These are phyloP conservation scores for Gasterosteus nipponicus DNA, from an alignment of 2,113 vertebrate genomes.

Conservation along the genomic window DNA sequence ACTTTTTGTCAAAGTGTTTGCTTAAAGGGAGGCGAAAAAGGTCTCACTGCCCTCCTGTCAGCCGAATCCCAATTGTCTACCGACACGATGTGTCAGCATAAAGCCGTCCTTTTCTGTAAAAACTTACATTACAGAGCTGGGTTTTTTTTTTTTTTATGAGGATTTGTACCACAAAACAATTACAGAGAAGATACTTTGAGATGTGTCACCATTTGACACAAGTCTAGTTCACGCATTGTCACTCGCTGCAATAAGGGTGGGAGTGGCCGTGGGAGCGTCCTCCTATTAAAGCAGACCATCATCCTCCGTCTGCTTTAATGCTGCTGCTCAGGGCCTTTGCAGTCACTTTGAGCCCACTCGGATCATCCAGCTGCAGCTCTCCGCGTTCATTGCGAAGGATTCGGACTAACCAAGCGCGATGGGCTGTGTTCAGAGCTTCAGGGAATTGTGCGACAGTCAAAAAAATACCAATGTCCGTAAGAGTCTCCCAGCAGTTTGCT, in stretches of 20 bases:
- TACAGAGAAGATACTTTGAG: neutral
- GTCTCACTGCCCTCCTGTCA: neutral
- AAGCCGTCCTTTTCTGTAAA: neutral
- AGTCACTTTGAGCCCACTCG: neutral
- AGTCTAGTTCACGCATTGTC: neutral
- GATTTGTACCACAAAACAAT: neutral
- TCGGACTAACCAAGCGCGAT: constrained; percentile 43
- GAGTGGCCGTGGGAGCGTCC: constrained; percentile 60
- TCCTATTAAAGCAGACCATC: constrained; percentile 2
- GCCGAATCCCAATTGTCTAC: neutral
- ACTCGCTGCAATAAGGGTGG: constrained; percentile 15
- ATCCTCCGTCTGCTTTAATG: constrained; percentile 8
- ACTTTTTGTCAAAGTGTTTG: constrained; percentile 4
- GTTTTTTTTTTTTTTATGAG: neutral
- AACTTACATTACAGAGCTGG: neutral
- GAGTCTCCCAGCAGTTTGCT: constrained; percentile 86
- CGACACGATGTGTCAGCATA: accelerated
- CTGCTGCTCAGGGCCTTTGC: constrained; percentile 31
- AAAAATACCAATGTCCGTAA: constrained; percentile 87
- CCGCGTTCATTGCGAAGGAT: neutral
- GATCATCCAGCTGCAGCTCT: neutral
- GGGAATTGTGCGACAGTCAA: constrained; percentile 68
- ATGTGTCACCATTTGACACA: neutral
- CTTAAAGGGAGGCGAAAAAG: neutral
- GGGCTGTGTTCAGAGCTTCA: constrained; percentile 75